Percentiles rank a stretch among this genome's conserved stretches.
These are phyloP conservation scores for Semaprochilodus insignis DNA, from an alignment of 2,797 vertebrate genomes.

Conservation along the genomic window DNA sequence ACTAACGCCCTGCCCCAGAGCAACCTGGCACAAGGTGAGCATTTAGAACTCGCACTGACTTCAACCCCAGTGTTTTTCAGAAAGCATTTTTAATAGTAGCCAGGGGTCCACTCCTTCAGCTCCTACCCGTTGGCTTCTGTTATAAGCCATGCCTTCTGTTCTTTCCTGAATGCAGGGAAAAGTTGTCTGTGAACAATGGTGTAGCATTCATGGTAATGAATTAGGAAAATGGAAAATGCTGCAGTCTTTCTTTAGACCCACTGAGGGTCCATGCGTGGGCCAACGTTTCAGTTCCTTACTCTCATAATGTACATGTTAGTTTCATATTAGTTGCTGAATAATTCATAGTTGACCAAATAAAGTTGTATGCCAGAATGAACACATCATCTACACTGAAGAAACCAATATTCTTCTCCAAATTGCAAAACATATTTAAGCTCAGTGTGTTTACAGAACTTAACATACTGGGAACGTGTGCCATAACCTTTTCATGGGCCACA, in stretches of 20 bases:
- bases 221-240: not conserved
- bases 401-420: no score
- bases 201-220: no score
- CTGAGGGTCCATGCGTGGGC: no score
- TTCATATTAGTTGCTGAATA: no score
- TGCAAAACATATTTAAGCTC: no score
- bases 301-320: not conserved
- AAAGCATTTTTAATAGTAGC: not conserved
- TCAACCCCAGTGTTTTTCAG: not conserved
- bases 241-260: not conserved
- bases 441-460: no score
- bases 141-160: not conserved
- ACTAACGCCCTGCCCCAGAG: constrained; percentile 95
- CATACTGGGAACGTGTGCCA: no score
- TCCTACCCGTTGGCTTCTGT: not conserved
- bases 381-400: no score
- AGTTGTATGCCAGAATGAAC: no score
- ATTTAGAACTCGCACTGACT: not conserved
- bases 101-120: not conserved
- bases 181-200: no score
- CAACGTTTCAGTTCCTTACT: not conserved
- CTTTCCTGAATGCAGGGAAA: not conserved
- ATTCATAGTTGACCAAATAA: no score
- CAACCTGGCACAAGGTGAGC: constrained; percentile 89
- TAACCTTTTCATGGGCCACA: no score